A percentile compares a stretch with the other conserved stretches of the same genome.
Conservation (phyloP, 2,113 vertebrate genomes). For the Gobio gobio region DNA sequence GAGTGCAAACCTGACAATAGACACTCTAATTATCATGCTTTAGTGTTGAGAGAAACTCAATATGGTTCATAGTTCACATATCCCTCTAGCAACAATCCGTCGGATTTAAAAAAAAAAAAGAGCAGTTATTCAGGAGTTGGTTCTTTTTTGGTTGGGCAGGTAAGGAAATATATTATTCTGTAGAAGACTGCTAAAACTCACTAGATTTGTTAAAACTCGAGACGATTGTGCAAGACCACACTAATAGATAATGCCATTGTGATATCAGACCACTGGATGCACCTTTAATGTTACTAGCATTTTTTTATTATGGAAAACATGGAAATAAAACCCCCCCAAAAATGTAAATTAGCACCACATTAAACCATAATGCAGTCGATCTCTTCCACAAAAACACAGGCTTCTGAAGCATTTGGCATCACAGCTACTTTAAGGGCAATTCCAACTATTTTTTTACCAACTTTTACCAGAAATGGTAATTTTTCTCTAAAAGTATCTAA, state of each 20-base stretch:
- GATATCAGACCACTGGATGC: not conserved
- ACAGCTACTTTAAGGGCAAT: constrained; percentile 13
- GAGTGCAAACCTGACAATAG: not conserved
- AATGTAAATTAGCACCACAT: constrained; percentile 30
- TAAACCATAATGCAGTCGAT: constrained; percentile 8
- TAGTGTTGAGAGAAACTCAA: not conserved
- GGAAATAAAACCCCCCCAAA: not conserved
- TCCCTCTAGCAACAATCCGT: no score
- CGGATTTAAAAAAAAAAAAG: not conserved
- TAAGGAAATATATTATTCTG: not conserved
- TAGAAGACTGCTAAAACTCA: not conserved
- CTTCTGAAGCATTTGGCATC: constrained; percentile 14
- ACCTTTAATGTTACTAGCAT: constrained; percentile 2
- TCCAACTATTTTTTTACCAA: not conserved
- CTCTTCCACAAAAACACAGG: not conserved
- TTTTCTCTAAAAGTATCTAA: not conserved
- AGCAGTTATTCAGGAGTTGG: not conserved
- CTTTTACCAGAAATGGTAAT: not conserved
- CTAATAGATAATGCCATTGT: not conserved
- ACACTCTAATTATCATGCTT: no score
- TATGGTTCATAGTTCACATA: not conserved
- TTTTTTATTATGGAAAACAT: not conserved
- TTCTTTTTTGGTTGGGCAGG: not conserved
- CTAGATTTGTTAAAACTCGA: no score
- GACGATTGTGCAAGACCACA: no score